These are phyloP conservation scores for Calameuta pallipes DNA, from an alignment of 2,888 invertebrate genomes.

Conservation along the genomic window DNA sequence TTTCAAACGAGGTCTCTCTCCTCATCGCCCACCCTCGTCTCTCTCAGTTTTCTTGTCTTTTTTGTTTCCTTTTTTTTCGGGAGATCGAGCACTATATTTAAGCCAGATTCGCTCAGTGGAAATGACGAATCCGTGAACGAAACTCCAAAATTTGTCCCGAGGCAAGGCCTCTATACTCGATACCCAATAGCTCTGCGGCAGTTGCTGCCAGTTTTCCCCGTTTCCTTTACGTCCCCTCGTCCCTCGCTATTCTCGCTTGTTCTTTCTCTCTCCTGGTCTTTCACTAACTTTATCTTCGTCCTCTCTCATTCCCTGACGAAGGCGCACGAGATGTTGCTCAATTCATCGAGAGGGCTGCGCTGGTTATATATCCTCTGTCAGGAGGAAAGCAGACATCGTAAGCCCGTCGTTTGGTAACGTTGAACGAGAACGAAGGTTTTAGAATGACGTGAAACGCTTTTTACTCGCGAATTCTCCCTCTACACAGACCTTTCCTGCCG, in stretches of 20 bases:
- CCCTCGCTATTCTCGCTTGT: too few relatives aligned
- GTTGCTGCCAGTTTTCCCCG: background rate
- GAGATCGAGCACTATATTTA: constrained; percentile 4
- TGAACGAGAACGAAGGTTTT: constrained; percentile 29
- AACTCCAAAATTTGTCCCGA: background rate
- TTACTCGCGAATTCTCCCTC: background rate
- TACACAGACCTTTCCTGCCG: background rate
- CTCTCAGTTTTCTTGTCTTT: constrained; percentile 1
- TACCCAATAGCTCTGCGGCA: constrained; percentile 12
- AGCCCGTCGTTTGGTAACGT: constrained; percentile 31
- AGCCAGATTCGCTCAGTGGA: background rate
- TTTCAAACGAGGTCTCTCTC: background rate
- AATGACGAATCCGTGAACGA: background rate
- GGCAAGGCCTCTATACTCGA: constrained; percentile 5
- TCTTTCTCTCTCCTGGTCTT: background rate
- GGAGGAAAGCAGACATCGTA: constrained; percentile 24
- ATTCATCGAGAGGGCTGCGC: constrained; percentile 3
- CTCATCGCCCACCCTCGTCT: background rate
- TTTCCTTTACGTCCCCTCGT: background rate
- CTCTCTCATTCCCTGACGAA: background rate
- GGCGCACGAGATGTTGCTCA: constrained; percentile 15
- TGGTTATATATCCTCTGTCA: constrained; percentile 31
- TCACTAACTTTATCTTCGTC: background rate
- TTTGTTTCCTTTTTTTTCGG: background rate
- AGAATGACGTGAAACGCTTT: constrained; percentile 1